A percentile compares a stretch with the other conserved stretches of the same genome.
Conservation (phyloP, 2,888 invertebrate species). For the Mystacides longicornis region DNA sequence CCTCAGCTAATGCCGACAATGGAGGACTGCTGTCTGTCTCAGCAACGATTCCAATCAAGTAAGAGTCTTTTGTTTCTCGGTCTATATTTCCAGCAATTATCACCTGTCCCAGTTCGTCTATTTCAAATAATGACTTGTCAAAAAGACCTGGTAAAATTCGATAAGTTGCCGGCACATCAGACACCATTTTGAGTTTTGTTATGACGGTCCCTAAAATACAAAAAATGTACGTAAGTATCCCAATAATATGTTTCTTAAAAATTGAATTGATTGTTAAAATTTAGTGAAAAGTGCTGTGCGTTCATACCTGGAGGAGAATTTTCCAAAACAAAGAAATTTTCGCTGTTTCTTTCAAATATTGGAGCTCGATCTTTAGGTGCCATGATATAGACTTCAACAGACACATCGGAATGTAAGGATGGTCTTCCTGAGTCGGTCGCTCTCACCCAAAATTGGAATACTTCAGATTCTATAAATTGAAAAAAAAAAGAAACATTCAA, state of each 20-base stretch:
- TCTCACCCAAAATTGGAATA: slow-evolving; percentile 83
- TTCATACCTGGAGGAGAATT: slow-evolving; percentile 54
- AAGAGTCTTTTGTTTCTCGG: slow-evolving; percentile 62
- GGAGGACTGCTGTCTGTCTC: slow-evolving; percentile 67
- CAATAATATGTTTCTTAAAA: not conserved
- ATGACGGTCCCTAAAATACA: slow-evolving; percentile 42
- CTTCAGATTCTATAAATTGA: slow-evolving; percentile 56
- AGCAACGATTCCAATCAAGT: slow-evolving; percentile 64
- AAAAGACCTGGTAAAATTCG: slow-evolving; percentile 55
- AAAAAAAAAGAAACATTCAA: not conserved
- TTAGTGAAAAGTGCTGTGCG: not conserved
- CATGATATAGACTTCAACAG: slow-evolving; percentile 74
- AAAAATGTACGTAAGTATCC: not conserved
- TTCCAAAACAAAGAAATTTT: slow-evolving; percentile 76
- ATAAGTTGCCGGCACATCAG: slow-evolving; percentile 54
- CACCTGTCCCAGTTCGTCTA: slow-evolving; percentile 69
- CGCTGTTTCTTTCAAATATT: slow-evolving; percentile 62
- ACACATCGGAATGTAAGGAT: slow-evolving; percentile 72
- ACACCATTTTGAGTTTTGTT: slow-evolving; percentile 57
- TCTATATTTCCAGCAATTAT: slow-evolving; percentile 66
- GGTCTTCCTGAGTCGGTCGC: slow-evolving; percentile 77
- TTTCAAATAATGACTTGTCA: slow-evolving; percentile 58
- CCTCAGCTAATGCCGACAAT: slow-evolving; percentile 60
- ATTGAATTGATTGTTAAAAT: not conserved
- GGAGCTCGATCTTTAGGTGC: slow-evolving; percentile 63